Base-by-base conservation (phyloP, 2,888 invertebrate genomes). In the Oegoconia quadripuncta region DNA sequence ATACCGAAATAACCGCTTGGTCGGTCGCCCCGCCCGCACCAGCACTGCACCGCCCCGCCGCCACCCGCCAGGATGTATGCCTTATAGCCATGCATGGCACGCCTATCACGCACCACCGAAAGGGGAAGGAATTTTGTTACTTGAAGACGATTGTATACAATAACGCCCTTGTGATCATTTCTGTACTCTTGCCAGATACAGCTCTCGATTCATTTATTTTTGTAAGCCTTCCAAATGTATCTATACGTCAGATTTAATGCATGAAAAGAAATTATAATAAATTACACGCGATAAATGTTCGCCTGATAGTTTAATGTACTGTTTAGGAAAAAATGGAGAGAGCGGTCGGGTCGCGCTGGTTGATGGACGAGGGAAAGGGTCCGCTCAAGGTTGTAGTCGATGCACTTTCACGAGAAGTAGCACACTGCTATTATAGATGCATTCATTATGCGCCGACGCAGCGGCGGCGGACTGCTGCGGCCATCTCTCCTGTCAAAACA, bases 341-440 rank as follows among this genome's bases (percentile, higher is more conserved):
- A 72, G 74, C 70, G 61, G 37, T 23, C 11, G 20, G 36, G 30
- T 15, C 55, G 52, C 50, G 54, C n/a, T 27, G 56, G 67, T 72
- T 86, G 82, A 86, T 83, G 77, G 78, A 87, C 82, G 83, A 84
- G 84, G 83, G 86, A 87, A 86, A 86, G 86, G 80, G 66, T 66
- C 65, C 49, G 60, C 48, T 77, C 83, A 83, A 86, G 84, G 84
- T 59, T 82, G 75, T 67, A 70, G 65, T 55, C 71, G 68, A 66
- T 84, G 84, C 82, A 86, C 87, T 86, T 86, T 84, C 86, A 70
- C 81, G 71, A 75, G 69, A 77, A 76, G 75, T 74, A 66, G 71
- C 76, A 73, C 71, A 69, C 66, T 64, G 63, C 69, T 73, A 73
- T 73, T 73, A 78, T 71, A 48, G 55, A 57, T 63, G 78, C 79